These are phyloP conservation scores for Drosophila tropicalis DNA, from an alignment of 1,140 invertebrate genomes.

Conservation along the genomic window DNA sequence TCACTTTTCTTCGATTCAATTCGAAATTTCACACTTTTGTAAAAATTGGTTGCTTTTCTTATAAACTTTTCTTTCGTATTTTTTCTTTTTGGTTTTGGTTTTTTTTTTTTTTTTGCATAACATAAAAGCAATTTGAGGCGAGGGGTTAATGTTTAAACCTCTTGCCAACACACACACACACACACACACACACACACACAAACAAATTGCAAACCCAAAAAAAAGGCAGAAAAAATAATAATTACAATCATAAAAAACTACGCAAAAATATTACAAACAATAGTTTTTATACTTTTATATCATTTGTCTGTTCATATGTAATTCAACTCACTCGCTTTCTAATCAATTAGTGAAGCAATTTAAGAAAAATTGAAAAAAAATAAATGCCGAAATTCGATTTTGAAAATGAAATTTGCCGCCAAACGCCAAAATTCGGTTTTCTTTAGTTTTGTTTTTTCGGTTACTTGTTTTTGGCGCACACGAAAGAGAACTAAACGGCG, in stretches of 20 bases:
- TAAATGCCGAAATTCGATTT: constrained; percentile 28
- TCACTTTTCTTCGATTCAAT: constrained; percentile 3
- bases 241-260: constrained; percentile 30
- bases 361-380: constrained; percentile 10
- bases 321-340: constrained; percentile 43
- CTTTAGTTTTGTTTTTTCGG: constrained; percentile 37
- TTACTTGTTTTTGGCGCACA: constrained; percentile 74
- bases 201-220: constrained; percentile 19
- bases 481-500: constrained; percentile 68
- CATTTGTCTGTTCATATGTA: neutral
- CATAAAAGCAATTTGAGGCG: constrained; percentile 22
- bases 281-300: constrained; percentile 18
- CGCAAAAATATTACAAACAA: constrained; percentile 35
- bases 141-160: constrained; percentile 30
- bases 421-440: constrained; percentile 18
- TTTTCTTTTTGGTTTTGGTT: neutral
- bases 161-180: constrained; percentile 35
- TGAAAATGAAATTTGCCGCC: constrained; percentile 24
- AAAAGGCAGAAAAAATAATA: constrained; percentile 10
- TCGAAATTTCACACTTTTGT: constrained; percentile 3
- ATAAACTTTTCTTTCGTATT: constrained; percentile 1
- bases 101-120: constrained; percentile 36
- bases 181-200: constrained; percentile 24
- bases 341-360: constrained; percentile 52
- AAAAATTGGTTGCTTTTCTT: neutral